phyloP scores from a whole-genome alignment of 2,888 invertebrate species.

The Xestia ashworthii region DNA sequence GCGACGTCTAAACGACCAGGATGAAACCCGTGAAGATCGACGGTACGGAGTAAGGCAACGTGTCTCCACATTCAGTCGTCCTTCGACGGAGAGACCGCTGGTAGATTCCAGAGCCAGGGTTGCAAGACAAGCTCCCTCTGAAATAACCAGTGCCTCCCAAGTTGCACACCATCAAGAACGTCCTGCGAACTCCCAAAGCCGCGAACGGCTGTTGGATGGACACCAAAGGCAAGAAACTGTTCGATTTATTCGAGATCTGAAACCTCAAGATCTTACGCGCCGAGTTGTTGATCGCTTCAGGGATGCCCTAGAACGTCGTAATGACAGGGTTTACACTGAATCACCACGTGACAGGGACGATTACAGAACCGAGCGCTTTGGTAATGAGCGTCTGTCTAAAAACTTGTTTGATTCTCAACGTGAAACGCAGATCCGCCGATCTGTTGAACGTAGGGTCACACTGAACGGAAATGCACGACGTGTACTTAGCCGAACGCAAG shows the following conservation, averaged over 20 bases:
- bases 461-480: conserved; percentile 33
- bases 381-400: conserved; percentile 40
- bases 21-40: conserved; percentile 65
- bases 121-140: conserved; percentile 29
- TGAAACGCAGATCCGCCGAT: conserved; percentile 30
- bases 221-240: conserved; percentile 22
- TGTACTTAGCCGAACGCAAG: conserved; percentile 26
- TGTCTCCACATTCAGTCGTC: conserved; percentile 37
- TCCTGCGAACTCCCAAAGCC: conserved; percentile 30
- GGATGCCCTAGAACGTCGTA: conserved; percentile 25
- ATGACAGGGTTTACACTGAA: conserved; percentile 40
- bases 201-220: conserved; percentile 28
- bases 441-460: conserved; percentile 26
- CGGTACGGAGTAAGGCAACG: conserved; percentile 67
- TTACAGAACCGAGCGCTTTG: conserved; percentile 21
- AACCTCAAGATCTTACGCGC: conserved; percentile 30
- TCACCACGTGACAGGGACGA: conserved; percentile 26
- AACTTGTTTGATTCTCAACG: conserved; percentile 18
- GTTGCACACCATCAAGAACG: conserved; percentile 35
- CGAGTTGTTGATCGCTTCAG: conserved; percentile 21
- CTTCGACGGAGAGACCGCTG: conserved; percentile 44
- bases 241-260: conserved; percentile 25
- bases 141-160: conserved; percentile 28
- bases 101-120: conserved; percentile 31
- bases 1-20: conserved; percentile 47